Evolutionary conservation across 2,113 vertebrate species (phyloP), one percentile per base, ranked within the genome.

Genomic region (Neotragus moschatus): DNA sequence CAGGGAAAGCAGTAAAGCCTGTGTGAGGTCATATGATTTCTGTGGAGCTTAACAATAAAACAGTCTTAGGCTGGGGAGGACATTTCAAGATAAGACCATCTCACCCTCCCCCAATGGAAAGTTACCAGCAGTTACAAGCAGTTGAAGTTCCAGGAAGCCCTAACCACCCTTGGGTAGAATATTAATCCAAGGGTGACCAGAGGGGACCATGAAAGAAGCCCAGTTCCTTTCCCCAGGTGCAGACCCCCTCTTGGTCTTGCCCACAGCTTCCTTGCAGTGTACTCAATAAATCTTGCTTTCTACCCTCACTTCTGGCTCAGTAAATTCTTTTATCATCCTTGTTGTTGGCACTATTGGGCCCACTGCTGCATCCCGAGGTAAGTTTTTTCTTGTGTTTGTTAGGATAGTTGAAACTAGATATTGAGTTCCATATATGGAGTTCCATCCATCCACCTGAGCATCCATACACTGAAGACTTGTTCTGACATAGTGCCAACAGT

Each of bases 331-430:
- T 75, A 43, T 25, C 39, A 75, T 26, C 70, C 23, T 14, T 26
- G 36, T 73, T 73, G 36, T 25, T 43, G 36, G 39, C 39, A 73
- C 66, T 39, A 6, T 13, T 7, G 10, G 66, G 66, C 70, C 39
- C 39, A 75, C 36, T 0, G 2, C 23, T 3, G 0, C 39, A 75
- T 26, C 6, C 36, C 1, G 1, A 25, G 36, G 39, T 43, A 75
- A 75, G n/a, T 75, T 75, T 75, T 39, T 43, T 36, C 66, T 79
- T 53, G n/a, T 45, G 58, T 53, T 21, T 47, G 30, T 80, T 53
- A 92, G 45, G 58, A 75, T 17, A 55, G 23, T 70, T 36, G 33
- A 79, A 43, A 15, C 13, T 30, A 77, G 39, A 58, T 51, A 45
- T 2, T 30, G 51, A 87, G 14, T 70, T 95, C 66, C n/a, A 49